These are phyloP conservation scores for Drosophila baimaii DNA, from an alignment of 1,140 invertebrate genomes.

Conservation along the genomic window DNA sequence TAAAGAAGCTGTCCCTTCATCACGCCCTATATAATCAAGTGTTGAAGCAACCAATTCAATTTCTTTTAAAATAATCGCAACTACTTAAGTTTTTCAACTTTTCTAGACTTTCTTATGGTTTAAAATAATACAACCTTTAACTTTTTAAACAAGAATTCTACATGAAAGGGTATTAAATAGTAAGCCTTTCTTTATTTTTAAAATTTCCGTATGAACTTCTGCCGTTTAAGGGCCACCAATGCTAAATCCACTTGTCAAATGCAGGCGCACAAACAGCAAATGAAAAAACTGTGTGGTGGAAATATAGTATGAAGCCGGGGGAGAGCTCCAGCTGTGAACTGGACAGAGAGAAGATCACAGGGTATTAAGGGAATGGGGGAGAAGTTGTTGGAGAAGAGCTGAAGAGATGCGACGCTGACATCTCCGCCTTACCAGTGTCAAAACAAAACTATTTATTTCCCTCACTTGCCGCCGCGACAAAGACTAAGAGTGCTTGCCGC, in stretches of 20 bases:
- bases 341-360: constrained; percentile 29
- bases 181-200: background rate
- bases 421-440: constrained; percentile 57
- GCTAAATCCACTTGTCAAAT: constrained; percentile 64
- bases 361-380: constrained; percentile 6
- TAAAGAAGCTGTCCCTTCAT: background rate
- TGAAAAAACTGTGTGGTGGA: background rate
- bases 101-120: too few species aligned
- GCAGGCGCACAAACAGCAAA: constrained; percentile 29
- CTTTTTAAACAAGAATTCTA: background rate
- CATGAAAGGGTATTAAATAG: background rate
- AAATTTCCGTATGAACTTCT: background rate
- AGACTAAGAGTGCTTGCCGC: constrained; percentile 21
- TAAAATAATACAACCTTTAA: background rate
- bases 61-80: background rate
- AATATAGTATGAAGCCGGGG: too few species aligned
- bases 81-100: background rate
- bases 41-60: background rate
- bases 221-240: constrained; percentile 34
- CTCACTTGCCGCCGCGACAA: constrained; percentile 33
- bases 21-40: background rate
- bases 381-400: background rate
- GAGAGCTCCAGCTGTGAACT: constrained; percentile 29
- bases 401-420: constrained; percentile 36
- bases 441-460: constrained; percentile 66